A percentile compares a stretch with the other conserved stretches of the same genome.
Evolutionary conservation across 2,888 invertebrate genomes (phyloP).

Genomic region (Theodoxus fluviatilis): DNA sequence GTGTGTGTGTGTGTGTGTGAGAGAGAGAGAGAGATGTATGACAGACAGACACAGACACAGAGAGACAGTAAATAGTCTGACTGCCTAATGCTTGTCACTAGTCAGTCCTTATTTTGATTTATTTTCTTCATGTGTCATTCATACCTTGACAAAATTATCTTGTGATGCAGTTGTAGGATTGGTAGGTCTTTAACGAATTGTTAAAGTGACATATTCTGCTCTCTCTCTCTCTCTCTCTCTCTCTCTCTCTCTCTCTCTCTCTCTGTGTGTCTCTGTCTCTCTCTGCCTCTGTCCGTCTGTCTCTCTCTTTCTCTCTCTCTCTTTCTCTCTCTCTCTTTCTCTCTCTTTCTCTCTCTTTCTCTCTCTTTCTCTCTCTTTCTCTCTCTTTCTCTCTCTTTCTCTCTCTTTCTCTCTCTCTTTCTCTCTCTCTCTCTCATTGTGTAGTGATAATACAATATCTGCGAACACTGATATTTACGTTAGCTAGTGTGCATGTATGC

Average conservation of each 20-base stretch:
- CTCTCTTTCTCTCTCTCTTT: conserved; percentile 8
- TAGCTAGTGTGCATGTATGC: too few relatives aligned
- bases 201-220: not conserved
- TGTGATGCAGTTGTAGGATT: too few relatives aligned
- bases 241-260: not conserved
- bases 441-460: not conserved
- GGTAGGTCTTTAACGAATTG: too few relatives aligned
- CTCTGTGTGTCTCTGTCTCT: not conserved
- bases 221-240: not conserved
- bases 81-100: too few relatives aligned
- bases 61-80: too few relatives aligned
- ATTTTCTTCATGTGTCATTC: too few relatives aligned
- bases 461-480: too few relatives aligned
- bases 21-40: too few relatives aligned
- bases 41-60: too few relatives aligned
- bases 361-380: not conserved
- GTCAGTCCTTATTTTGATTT: too few relatives aligned
- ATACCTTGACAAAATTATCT: too few relatives aligned
- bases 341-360: not conserved
- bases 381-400: not conserved
- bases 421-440: not conserved
- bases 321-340: not conserved
- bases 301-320: not conserved
- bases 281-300: not conserved
- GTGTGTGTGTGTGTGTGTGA: too few relatives aligned